Percentiles rank a stretch among this genome's conserved stretches.
Conservation (phyloP, 2,888 invertebrate genomes). For the Harpagoxenus sublaevis region DNA sequence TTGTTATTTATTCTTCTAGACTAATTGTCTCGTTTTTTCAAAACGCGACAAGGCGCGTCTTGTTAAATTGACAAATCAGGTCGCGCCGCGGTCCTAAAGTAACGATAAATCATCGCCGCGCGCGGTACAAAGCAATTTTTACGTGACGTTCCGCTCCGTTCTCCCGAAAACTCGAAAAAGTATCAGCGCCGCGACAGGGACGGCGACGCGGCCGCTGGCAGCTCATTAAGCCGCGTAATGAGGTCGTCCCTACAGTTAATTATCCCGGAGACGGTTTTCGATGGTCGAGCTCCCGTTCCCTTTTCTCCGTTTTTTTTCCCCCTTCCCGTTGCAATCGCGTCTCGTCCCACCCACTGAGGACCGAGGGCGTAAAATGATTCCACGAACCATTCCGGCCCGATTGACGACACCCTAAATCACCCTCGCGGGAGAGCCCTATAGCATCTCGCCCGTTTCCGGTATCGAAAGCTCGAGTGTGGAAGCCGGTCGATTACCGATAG, state of each 20-base stretch:
- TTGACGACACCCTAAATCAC: slow-evolving; percentile 73
- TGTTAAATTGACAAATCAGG: slow-evolving; percentile 47
- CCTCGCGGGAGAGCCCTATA: slow-evolving; percentile 30
- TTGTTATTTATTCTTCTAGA: neutral
- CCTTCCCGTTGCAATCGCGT: slow-evolving; percentile 32
- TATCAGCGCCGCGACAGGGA: slow-evolving; percentile 29
- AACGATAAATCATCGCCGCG: slow-evolving; percentile 34
- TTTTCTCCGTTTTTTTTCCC: neutral
- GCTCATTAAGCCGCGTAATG: slow-evolving; percentile 80
- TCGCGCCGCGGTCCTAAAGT: neutral
- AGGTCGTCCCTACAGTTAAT: slow-evolving; percentile 80
- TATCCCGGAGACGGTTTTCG: slow-evolving; percentile 71
- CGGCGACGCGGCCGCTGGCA: slow-evolving; percentile 65
- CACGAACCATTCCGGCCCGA: slow-evolving; percentile 67
- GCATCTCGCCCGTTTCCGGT: slow-evolving; percentile 57
- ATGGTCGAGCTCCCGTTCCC: slow-evolving; percentile 30
- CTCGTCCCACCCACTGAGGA: slow-evolving; percentile 62
- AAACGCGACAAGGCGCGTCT: slow-evolving; percentile 7
- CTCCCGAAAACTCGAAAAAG: slow-evolving; percentile 7
- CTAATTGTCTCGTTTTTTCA: slow-evolving; percentile 27
- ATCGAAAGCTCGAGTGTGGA: slow-evolving; percentile 34
- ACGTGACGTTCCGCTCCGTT: slow-evolving; percentile 11
- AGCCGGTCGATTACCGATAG: neutral
- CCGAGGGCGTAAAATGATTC: slow-evolving; percentile 74
- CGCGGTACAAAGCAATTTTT: slow-evolving; percentile 25